Percentiles rank a stretch among this genome's conserved stretches.
Conservation (phyloP, 2,888 invertebrate genomes). For the Polia nebulosa region DNA sequence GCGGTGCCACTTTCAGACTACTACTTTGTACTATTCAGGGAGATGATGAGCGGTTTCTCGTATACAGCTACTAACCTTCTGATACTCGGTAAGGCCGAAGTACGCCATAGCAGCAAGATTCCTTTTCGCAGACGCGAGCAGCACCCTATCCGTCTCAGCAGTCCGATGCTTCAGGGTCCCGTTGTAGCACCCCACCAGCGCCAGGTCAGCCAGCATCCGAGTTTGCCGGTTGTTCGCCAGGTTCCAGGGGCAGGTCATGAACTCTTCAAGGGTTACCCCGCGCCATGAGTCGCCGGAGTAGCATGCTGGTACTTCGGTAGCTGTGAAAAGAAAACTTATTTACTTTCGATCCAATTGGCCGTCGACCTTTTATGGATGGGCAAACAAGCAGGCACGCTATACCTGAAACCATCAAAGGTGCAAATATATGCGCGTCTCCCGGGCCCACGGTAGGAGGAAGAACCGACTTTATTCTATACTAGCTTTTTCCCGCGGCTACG, state of each 20-base stretch:
- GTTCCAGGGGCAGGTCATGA: slow-evolving; percentile 97
- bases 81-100: slow-evolving; percentile 99
- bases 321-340: slow-evolving; percentile 69
- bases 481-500: no score
- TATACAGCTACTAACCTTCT: slow-evolving; percentile 95
- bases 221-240: slow-evolving; percentile 99
- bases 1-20: no score
- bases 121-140: slow-evolving; percentile 98
- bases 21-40: no score
- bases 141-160: slow-evolving; percentile 94
- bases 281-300: slow-evolving; percentile 96
- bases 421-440: no score
- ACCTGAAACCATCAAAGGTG: no score
- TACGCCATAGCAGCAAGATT: slow-evolving; percentile 99
- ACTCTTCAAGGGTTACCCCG: slow-evolving; percentile 97
- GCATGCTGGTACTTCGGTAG: slow-evolving; percentile 96
- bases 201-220: slow-evolving; percentile 98
- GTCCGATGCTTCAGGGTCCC: slow-evolving; percentile 93
- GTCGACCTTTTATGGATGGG: no score
- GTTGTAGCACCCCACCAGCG: slow-evolving; percentile 98
- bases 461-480: no score
- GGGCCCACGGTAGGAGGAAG: no score
- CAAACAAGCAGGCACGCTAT: no score
- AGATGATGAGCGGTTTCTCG: no score
- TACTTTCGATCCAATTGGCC: no score